Conservation (phyloP, 2,113 vertebrate species). For the Psittacara wagleri region DNA sequence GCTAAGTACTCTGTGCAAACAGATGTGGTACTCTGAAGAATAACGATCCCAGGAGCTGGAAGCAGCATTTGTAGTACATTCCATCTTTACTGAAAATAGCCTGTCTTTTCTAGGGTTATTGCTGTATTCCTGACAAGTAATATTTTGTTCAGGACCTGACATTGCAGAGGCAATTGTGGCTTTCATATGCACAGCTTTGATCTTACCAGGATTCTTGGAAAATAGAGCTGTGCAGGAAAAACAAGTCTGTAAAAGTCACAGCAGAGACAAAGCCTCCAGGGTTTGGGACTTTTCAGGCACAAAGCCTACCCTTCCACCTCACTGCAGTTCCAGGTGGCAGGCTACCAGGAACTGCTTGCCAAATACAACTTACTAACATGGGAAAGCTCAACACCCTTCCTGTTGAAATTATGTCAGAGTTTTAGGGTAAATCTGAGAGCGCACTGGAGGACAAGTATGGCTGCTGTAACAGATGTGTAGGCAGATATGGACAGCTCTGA, state of each 20-base stretch:
- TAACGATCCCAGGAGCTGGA: not conserved
- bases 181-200: not conserved
- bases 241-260: conserved; percentile 29
- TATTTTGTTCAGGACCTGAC: not conserved
- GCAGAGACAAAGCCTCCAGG: not conserved
- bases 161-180: not conserved
- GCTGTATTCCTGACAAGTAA: not conserved
- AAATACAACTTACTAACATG: not conserved
- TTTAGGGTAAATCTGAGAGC: not conserved
- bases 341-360: conserved; percentile 26
- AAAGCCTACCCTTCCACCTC: not conserved
- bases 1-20: not conserved
- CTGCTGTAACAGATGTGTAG: not conserved
- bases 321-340: conserved; percentile 20
- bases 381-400: conserved; percentile 26
- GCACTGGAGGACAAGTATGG: not conserved
- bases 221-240: conserved; percentile 9
- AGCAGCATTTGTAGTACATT: not conserved
- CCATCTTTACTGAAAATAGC: not conserved
- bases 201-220: conserved; percentile 32
- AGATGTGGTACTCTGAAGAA: not conserved
- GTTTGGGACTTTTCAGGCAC: conserved; percentile 2
- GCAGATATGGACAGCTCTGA: not conserved
- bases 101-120: not conserved
- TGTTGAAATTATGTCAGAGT: not conserved